Conservation (phyloP, 2,113 vertebrate genomes). For the Eidolon helvum region DNA sequence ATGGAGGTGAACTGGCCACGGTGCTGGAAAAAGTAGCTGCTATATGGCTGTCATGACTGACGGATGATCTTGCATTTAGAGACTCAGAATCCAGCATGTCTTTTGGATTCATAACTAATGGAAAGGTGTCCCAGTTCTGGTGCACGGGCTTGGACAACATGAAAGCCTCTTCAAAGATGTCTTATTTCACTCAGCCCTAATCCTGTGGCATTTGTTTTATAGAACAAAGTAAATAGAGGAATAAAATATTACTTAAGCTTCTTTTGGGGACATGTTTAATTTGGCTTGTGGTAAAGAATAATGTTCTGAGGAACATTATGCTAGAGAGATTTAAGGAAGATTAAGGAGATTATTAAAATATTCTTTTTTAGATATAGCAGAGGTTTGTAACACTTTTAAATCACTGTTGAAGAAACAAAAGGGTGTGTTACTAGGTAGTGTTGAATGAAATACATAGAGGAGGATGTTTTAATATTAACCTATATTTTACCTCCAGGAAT, state of each 20-base stretch:
- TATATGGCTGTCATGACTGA: neutral
- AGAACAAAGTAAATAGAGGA: neutral
- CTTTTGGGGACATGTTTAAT: neutral
- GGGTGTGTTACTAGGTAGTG: neutral
- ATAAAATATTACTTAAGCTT: neutral
- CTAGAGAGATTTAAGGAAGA: constrained; percentile 43
- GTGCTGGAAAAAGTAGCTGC: neutral
- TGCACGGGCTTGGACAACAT: neutral
- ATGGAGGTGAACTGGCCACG: neutral
- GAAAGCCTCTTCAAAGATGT: neutral
- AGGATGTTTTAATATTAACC: constrained; percentile 45
- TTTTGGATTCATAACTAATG: neutral
- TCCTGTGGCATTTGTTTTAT: neutral
- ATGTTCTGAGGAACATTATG: constrained; percentile 11
- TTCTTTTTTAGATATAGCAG: constrained; percentile 21
- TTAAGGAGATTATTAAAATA: constrained; percentile 63
- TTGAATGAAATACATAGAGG: neutral
- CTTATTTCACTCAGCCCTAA: neutral
- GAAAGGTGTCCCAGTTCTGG: neutral
- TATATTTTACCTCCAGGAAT: constrained; percentile 16
- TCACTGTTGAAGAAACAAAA: constrained; percentile 47
- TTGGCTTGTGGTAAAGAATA: constrained; percentile 36
- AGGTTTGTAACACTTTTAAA: constrained; percentile 62
- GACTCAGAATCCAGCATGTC: neutral
- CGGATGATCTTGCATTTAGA: neutral